phyloP scores from a whole-genome alignment of 2,113 vertebrate genomes.

The Psittacula cyanocephala region DNA sequence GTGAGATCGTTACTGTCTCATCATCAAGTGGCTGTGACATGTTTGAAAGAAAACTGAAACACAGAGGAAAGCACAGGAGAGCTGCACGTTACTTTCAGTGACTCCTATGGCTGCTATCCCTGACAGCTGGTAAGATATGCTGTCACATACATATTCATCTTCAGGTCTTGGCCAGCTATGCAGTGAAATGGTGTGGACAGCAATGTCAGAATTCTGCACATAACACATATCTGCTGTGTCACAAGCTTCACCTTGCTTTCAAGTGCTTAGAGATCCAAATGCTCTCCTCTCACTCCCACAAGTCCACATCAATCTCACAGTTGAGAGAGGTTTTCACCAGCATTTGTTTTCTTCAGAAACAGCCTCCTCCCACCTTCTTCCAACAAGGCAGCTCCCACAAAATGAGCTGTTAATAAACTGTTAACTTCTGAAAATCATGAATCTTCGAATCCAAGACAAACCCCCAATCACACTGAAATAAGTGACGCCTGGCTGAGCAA shows the following conservation, averaged over 20 bases:
- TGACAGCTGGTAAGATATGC: neutral
- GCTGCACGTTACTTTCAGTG: neutral
- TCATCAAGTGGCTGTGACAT: neutral
- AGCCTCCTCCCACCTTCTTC: constrained; percentile 10
- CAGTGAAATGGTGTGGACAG: neutral
- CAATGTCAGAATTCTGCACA: accelerated
- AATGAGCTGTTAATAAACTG: constrained; percentile 13
- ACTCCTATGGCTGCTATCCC: neutral
- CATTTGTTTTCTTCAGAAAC: neutral
- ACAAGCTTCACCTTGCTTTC: neutral
- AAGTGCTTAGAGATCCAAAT: neutral
- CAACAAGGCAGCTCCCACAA: neutral
- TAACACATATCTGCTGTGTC: neutral
- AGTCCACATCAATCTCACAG: neutral
- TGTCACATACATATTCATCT: neutral
- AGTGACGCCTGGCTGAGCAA: neutral
- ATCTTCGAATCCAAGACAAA: neutral
- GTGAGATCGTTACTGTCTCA: neutral
- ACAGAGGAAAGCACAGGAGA: neutral
- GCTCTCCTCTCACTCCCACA: neutral
- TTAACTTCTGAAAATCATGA: neutral
- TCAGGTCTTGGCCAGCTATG: neutral
- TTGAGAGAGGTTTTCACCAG: neutral
- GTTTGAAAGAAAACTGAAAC: neutral
- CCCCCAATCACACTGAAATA: neutral